phyloP scores from a whole-genome alignment of 2,888 invertebrate species.

The Phengaris arion region DNA sequence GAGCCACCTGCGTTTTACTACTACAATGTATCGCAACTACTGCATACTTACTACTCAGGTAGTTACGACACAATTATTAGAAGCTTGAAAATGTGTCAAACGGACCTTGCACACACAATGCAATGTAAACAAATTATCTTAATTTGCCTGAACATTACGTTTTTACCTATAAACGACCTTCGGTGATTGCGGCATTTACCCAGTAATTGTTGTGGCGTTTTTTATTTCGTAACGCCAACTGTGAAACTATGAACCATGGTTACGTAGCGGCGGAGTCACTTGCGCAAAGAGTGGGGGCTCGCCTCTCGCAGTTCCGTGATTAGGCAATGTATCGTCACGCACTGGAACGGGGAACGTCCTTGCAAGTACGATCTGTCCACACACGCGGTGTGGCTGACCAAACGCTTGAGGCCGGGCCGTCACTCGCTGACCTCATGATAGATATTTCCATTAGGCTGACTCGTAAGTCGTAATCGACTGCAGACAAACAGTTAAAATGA shows the following conservation, averaged over 20 bases:
- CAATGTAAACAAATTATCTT: conserved; percentile 2
- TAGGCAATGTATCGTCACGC: conserved; percentile 34
- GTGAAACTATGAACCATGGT: conserved; percentile 27
- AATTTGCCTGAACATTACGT: background rate
- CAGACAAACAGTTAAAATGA: background rate
- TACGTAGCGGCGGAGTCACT: conserved; percentile 31
- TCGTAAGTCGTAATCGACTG: background rate
- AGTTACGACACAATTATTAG: background rate
- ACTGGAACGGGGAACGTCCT: conserved; percentile 33
- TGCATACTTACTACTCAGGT: background rate
- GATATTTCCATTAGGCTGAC: background rate
- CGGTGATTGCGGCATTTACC: background rate
- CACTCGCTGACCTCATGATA: conserved; percentile 11
- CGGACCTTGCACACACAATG: background rate
- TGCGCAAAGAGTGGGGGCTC: conserved; percentile 34
- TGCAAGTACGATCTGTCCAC: conserved; percentile 34
- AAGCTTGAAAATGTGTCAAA: background rate
- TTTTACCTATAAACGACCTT: conserved; percentile 7
- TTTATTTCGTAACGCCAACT: conserved; percentile 24
- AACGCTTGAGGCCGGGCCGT: background rate
- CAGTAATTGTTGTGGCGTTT: conserved; percentile 8
- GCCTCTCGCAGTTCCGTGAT: conserved; percentile 34
- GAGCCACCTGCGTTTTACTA: background rate
- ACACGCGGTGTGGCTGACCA: background rate
- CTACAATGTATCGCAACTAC: background rate